Evolutionary conservation across 2,797 vertebrate species (phyloP), one percentile per base, ranked within the genome.

Genomic region (Otolemur crassicaudatus): DNA sequence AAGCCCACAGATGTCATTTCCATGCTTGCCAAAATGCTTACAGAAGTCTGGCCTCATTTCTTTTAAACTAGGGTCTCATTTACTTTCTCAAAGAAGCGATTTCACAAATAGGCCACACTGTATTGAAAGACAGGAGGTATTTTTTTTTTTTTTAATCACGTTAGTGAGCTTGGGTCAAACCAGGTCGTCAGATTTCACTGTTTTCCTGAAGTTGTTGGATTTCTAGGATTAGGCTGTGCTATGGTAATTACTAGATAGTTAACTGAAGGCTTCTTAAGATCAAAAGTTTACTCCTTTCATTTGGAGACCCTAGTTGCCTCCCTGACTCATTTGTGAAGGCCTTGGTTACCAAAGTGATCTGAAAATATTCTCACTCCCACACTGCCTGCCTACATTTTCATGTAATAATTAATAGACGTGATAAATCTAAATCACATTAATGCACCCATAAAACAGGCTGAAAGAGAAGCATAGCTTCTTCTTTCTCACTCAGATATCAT

Each of bases 31-130:
- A 34, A 89, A 94, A 56, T 92, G 29, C 34, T 87, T 87, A 43
- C 20, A 63, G 69, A 73, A 73, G 75, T 27, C 67, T 93, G 75
- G 49, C 90, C 43, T 93, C 82, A 86, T 94, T 92, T 93, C 67
- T 92, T 95, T 95, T 53, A 88, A 94, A 82, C 49, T 31, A 90
- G 53, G 1, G 7, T 90, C 75, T 89, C 61, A 60, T 77, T 95
- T 91, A 37, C 56, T 61, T 76, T 82, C 46, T 65, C n/a, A 56
- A 63, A 90, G 56, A 63, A 87, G 69, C 27, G 82, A 23, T 87
- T 77, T 82, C 31, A 11, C 56, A 89, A 94, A 43, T 95, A 72
- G 63, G 31, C 49, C 31, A 72, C 10, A 19, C 49, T 61, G 7
- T 49, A 31, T 73, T 19, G 27, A 87, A 91, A 80, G 83, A 75